Percentiles rank a stretch among this genome's conserved stretches.
Conservation (phyloP, 2,797 vertebrate species). For the Microhierax caerulescens region DNA sequence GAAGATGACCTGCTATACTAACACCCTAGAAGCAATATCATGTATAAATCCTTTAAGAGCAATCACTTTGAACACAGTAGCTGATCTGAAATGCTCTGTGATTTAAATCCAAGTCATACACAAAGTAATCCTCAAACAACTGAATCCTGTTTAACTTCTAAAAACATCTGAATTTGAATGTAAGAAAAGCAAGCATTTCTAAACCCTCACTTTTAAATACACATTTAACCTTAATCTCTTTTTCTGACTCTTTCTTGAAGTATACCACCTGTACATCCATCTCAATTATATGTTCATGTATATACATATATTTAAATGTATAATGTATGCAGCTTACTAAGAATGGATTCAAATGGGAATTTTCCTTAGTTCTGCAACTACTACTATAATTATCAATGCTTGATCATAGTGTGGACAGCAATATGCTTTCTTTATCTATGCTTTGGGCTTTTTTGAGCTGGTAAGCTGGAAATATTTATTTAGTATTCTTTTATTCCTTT, state of each 20-base stretch:
- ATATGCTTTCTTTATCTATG: neutral
- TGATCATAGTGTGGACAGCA: neutral
- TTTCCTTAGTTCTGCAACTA: neutral
- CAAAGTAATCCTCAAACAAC: constrained; percentile 65
- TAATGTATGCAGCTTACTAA: neutral
- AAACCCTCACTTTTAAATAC: constrained; percentile 9
- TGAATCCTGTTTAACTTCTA: constrained; percentile 57
- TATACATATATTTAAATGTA: constrained; percentile 19
- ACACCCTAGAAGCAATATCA: constrained; percentile 7
- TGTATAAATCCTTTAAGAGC: constrained; percentile 43
- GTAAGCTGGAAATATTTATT: neutral
- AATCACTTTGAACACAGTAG: constrained; percentile 1
- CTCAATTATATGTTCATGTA: neutral
- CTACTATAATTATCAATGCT: neutral
- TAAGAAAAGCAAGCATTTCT: constrained; percentile 30
- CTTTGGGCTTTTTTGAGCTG: neutral
- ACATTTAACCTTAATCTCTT: constrained; percentile 47
- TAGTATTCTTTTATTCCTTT: neutral
- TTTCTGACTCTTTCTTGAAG: neutral
- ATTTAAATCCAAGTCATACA: constrained; percentile 65
- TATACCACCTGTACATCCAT: neutral
- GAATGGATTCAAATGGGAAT: neutral
- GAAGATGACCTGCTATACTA: constrained; percentile 4
- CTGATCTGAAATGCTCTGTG: constrained; percentile 46
- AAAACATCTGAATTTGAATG: constrained; percentile 53